Evolutionary conservation across 2,797 vertebrate species (phyloP), one percentile per base, ranked within the genome.

Genomic region (Mormyrus hasselquistii): DNA sequence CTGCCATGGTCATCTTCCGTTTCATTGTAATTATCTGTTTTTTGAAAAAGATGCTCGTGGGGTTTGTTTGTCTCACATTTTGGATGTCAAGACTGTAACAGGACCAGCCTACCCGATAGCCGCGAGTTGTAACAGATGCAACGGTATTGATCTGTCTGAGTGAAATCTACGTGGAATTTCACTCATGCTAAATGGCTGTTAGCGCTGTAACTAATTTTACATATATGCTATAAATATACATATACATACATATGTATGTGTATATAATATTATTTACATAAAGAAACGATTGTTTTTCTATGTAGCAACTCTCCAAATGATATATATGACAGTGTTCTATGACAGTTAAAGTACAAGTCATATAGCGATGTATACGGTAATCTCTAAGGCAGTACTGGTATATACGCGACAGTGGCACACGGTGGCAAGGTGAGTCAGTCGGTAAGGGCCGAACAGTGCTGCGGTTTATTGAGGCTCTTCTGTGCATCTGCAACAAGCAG

Each of bases 11-110:
- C 55, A 44, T 62, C 59, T 47, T 87, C 86, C 44, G 57, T 62
- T 87, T 65, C 41, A 65, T 62, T 87, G 86, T 87, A 25, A 87
- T 87, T 87, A 87, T 65, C 22, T 87, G 38, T 87, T 87, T 59
- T 87, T 87, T 49, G 38, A 87, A 62, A 62, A 87, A 34, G 55
- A 87, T 62, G 50, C 29, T 59, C 12, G 34, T 12, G 38, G 6
- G 29, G 86, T 65, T 87, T 65, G 86, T 87, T 25, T n/a, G 53
- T 87, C 86, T 87, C 86, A 87, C 86, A 44, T 87, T 87, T 62
- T 87, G 86, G 57, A 87, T 86, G 57, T 87, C 55, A 87, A 22
- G n/a, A 65, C 49, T 14, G 82, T 8, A 59, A 25, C n/a, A 12
- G n/a, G 34, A 22, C 47, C 22, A 19, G 19, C 86, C 55, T 65